These are phyloP conservation scores for Suillia variegata DNA, from an alignment of 2,888 invertebrate species.

Conservation along the genomic window DNA sequence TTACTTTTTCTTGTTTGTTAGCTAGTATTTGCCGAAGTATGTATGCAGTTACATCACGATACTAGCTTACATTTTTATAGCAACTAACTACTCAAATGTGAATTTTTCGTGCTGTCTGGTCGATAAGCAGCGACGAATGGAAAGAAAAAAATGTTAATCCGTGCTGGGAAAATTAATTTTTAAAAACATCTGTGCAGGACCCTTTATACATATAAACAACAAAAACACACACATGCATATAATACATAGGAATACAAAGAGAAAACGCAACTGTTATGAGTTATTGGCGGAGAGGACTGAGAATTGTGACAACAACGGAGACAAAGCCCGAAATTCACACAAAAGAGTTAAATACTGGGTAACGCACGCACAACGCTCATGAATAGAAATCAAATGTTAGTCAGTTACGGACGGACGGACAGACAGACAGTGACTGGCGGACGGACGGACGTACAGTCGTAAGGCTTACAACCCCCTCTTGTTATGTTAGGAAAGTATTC, in stretches of 20 bases:
- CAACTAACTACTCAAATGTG: too few relatives aligned
- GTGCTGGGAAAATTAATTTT: conserved; percentile 55
- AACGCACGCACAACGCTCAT: neutral
- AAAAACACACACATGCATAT: too few relatives aligned
- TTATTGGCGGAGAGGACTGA: conserved; percentile 5
- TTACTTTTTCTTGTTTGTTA: too few relatives aligned
- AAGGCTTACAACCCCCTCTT: neutral
- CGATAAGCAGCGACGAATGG: neutral
- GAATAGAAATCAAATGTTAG: neutral
- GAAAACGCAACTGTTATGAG: conserved; percentile 12
- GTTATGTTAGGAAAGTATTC: neutral
- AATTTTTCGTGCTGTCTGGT: too few relatives aligned
- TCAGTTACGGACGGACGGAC: neutral
- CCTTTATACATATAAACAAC: conserved; percentile 11
- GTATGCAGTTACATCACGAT: too few relatives aligned
- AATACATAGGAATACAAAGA: too few relatives aligned
- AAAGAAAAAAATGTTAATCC: conserved; percentile 50
- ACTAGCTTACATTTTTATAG: too few relatives aligned
- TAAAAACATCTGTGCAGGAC: conserved; percentile 50
- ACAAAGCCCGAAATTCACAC: conserved; percentile 40
- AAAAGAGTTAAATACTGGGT: conserved; percentile 5
- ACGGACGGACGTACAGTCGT: too few relatives aligned
- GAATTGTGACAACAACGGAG: conserved; percentile 42
- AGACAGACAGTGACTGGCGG: too few relatives aligned
- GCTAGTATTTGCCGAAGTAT: too few relatives aligned